These are phyloP conservation scores for Heliconius hortense DNA, from an alignment of 2,888 invertebrate genomes.

Conservation along the genomic window DNA sequence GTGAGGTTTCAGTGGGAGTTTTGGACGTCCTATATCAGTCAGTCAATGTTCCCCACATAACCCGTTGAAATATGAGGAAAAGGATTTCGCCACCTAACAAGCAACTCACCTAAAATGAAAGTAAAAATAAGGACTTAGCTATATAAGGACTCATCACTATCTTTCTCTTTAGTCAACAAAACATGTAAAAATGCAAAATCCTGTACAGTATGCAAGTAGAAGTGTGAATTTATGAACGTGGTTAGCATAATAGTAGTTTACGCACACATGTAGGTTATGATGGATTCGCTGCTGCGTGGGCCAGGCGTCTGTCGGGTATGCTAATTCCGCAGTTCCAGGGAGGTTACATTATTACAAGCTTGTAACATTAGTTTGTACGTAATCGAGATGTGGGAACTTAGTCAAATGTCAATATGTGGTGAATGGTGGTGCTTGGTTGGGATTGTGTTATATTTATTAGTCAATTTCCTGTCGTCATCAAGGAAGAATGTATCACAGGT, in stretches of 20 bases:
- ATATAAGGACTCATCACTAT: no score
- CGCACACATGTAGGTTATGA: conserved; percentile 61
- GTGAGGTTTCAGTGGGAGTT: no score
- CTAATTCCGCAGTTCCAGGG: conserved; percentile 65
- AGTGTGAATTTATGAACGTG: conserved; percentile 44
- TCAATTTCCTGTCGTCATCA: not conserved
- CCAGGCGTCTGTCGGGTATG: conserved; percentile 73
- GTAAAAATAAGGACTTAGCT: no score
- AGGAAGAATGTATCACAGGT: not conserved
- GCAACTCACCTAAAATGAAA: no score
- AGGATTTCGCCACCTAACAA: no score
- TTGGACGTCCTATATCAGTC: no score
- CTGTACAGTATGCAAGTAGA: conserved; percentile 16
- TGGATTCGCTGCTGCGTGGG: conserved; percentile 73
- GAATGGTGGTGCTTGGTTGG: not conserved
- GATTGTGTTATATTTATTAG: not conserved
- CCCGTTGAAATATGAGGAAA: no score
- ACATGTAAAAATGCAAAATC: not conserved
- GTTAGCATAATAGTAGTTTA: conserved; percentile 54
- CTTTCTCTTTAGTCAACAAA: not conserved
- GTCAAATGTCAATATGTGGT: conserved; percentile 34
- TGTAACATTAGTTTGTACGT: conserved; percentile 66
- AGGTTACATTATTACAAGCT: conserved; percentile 62
- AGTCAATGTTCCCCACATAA: no score
- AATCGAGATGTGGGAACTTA: conserved; percentile 55